These are phyloP conservation scores for Todus mexicanus DNA, from an alignment of 2,797 vertebrate species.

Conservation along the genomic window DNA sequence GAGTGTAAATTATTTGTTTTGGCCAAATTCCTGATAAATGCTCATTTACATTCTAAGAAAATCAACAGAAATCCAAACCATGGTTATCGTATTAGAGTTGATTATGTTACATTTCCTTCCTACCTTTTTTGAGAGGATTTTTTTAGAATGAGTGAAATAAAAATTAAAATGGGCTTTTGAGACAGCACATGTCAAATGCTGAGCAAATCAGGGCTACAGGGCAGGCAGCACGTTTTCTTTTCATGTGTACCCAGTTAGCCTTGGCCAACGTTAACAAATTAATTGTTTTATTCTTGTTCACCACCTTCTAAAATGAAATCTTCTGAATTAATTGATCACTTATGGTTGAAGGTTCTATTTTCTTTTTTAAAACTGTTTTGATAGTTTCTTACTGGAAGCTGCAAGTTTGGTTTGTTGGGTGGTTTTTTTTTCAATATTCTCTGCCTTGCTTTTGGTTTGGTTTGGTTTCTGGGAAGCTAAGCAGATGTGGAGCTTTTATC, in stretches of 20 bases:
- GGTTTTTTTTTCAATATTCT: background rate
- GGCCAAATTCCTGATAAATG: constrained; percentile 69
- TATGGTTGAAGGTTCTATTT: background rate
- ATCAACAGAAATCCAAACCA: constrained; percentile 60
- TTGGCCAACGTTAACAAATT: background rate
- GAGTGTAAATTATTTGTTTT: constrained; percentile 72
- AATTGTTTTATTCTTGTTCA: background rate
- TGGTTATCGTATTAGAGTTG: constrained; percentile 58
- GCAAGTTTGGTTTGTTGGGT: background rate
- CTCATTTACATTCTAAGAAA: constrained; percentile 49
- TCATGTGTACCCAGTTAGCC: background rate
- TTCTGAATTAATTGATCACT: background rate
- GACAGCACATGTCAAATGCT: background rate
- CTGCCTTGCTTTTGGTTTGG: background rate
- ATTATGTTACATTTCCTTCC: constrained; percentile 10
- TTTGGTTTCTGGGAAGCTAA: background rate
- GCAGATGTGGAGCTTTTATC: background rate
- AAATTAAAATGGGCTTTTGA: constrained; percentile 1
- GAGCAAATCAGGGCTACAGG: background rate
- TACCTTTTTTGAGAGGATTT: background rate
- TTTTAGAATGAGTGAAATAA: background rate
- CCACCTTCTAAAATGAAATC: background rate
- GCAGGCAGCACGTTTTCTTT: background rate
- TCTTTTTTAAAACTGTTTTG: background rate
- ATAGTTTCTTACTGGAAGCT: background rate